A percentile compares a stretch with the other conserved stretches of the same genome.
phyloP scores from a whole-genome alignment of 2,113 vertebrate species.

The Eulemur macaco region DNA sequence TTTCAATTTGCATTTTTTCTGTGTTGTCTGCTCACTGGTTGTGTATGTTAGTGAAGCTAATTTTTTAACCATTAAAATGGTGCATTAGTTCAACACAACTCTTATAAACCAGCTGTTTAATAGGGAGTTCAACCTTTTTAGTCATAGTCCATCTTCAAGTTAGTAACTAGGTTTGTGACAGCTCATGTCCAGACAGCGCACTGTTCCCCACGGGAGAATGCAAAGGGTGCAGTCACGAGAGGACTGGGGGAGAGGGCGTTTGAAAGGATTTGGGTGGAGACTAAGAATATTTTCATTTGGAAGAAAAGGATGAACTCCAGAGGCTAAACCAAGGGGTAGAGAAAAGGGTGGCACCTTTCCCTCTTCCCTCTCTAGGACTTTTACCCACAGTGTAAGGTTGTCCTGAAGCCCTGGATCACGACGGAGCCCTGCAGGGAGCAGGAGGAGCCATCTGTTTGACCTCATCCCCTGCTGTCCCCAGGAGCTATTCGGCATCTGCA shows the following conservation, averaged over 20 bases:
- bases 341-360: not conserved
- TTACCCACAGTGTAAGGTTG: not conserved
- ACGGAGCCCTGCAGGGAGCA: not conserved
- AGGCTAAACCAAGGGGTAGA: not conserved
- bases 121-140: not conserved
- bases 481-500: not conserved
- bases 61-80: not conserved
- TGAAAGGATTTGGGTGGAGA: not conserved
- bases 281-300: not conserved
- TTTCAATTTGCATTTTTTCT: not conserved
- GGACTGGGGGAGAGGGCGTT: not conserved
- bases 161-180: not conserved
- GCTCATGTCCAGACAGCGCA: not conserved
- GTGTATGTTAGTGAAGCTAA: conserved; percentile 1
- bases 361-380: rapidly evolving
- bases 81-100: not conserved
- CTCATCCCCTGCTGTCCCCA: not conserved
- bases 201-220: not conserved
- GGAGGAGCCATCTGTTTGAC: not conserved
- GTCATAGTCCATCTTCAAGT: not conserved
- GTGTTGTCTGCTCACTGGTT: not conserved
- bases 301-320: not conserved
- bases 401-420: not conserved
- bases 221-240: rapidly evolving
- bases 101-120: not conserved